phyloP scores from a whole-genome alignment of 2,888 invertebrate genomes.

The Polyommatus icarus region DNA sequence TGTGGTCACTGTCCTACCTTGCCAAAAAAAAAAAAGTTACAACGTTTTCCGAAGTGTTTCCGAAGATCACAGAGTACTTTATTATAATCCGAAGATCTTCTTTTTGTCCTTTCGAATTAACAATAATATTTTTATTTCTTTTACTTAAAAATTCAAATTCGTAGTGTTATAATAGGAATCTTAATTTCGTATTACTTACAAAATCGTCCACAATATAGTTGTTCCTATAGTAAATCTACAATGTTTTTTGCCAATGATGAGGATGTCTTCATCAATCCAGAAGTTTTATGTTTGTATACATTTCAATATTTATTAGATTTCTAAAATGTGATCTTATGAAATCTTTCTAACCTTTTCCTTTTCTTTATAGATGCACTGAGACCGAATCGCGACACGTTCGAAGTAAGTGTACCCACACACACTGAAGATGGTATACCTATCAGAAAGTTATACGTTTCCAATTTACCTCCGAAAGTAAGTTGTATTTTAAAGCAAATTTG shows the following conservation, averaged over 20 bases:
- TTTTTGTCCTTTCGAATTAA: constrained; percentile 64
- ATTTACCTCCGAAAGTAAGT: constrained; percentile 78
- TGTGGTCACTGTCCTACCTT: no score
- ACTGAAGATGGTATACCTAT: constrained; percentile 81
- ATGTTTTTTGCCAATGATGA: constrained; percentile 68
- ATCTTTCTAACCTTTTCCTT: constrained; percentile 23
- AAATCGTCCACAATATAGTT: background rate
- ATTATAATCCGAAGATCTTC: constrained; percentile 44
- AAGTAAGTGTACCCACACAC: constrained; percentile 66
- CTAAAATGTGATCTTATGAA: constrained; percentile 9
- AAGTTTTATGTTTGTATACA: constrained; percentile 57
- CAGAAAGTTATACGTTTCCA: constrained; percentile 79
- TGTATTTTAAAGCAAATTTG: background rate
- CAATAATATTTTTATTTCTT: constrained; percentile 63
- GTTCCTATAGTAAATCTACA: background rate
- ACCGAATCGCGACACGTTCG: constrained; percentile 55
- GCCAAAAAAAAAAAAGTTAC: no score
- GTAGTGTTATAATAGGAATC: constrained; percentile 51
- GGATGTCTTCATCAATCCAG: constrained; percentile 59
- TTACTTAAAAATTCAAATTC: constrained; percentile 65
- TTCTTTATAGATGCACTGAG: constrained; percentile 56
- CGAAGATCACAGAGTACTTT: no score
- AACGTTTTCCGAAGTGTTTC: no score
- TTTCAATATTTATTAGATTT: constrained; percentile 24
- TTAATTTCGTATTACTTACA: constrained; percentile 47